These are phyloP conservation scores for Danionella cerebrum DNA, from an alignment of 2,113 vertebrate genomes.

Conservation along the genomic window DNA sequence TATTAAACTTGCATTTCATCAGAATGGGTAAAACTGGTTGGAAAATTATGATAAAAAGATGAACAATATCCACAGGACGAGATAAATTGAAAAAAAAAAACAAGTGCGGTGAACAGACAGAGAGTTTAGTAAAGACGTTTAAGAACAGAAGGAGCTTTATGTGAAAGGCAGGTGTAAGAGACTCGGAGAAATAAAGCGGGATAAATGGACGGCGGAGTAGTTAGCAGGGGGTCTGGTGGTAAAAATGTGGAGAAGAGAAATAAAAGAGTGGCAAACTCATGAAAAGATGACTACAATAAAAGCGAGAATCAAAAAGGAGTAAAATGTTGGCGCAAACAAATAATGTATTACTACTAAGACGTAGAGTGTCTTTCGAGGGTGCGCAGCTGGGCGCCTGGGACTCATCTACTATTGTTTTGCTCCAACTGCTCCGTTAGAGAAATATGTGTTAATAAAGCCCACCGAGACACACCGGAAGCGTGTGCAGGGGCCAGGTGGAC, in stretches of 20 bases:
- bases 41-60: too few species aligned
- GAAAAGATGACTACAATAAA: neutral
- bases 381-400: slow-evolving; percentile 70
- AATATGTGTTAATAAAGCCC: slow-evolving; percentile 45
- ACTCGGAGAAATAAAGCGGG: neutral
- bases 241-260: neutral
- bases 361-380: neutral
- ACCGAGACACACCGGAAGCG: slow-evolving; percentile 16
- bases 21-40: too few species aligned
- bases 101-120: neutral
- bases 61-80: too few species aligned
- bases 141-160: neutral
- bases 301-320: neutral
- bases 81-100: neutral
- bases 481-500: neutral
- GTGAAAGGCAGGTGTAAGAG: neutral
- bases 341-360: neutral
- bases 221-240: neutral
- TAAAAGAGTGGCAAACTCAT: neutral
- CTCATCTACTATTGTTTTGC: slow-evolving; percentile 69
- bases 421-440: slow-evolving; percentile 55
- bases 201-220: neutral
- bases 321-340: neutral
- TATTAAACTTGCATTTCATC: too few species aligned
- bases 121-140: neutral